Evolutionary conservation across 1,140 invertebrate species (phyloP).

Genomic region (Chironomus tepperi): DNA sequence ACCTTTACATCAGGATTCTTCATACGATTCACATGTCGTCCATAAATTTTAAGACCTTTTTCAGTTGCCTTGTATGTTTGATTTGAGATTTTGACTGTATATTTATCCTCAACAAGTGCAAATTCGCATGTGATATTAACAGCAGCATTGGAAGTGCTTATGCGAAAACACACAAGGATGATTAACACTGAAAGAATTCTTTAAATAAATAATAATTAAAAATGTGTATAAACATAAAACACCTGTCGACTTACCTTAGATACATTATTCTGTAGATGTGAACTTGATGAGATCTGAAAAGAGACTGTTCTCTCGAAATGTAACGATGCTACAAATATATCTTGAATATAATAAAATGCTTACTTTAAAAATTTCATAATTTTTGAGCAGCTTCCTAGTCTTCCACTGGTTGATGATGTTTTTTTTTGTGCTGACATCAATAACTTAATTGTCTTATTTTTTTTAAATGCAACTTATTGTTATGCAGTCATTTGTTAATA

Average conservation of each 20-base stretch:
- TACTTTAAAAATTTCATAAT: too few species aligned
- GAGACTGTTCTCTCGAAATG: neutral
- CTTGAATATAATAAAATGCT: too few species aligned
- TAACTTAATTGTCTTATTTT: too few species aligned
- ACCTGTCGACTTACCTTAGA: neutral
- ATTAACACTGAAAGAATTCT: neutral
- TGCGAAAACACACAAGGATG: neutral
- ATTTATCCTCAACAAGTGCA: neutral
- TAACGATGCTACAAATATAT: too few species aligned
- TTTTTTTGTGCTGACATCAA: too few species aligned
- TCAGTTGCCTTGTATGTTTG: neutral
- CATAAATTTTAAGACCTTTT: neutral
- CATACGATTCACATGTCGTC: neutral
- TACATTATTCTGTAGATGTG: neutral
- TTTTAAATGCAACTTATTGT: too few species aligned
- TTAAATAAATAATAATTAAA: neutral
- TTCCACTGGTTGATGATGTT: too few species aligned
- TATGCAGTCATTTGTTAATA: too few species aligned
- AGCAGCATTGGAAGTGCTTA: neutral
- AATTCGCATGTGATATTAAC: neutral
- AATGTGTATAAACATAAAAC: neutral
- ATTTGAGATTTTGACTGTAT: neutral
- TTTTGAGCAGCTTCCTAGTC: too few species aligned
- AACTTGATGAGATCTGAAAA: slow-evolving; percentile 1
- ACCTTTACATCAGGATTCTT: neutral